Evolutionary conservation across 2,113 vertebrate genomes (phyloP).

Genomic region (Erythrocercus mccallii): DNA sequence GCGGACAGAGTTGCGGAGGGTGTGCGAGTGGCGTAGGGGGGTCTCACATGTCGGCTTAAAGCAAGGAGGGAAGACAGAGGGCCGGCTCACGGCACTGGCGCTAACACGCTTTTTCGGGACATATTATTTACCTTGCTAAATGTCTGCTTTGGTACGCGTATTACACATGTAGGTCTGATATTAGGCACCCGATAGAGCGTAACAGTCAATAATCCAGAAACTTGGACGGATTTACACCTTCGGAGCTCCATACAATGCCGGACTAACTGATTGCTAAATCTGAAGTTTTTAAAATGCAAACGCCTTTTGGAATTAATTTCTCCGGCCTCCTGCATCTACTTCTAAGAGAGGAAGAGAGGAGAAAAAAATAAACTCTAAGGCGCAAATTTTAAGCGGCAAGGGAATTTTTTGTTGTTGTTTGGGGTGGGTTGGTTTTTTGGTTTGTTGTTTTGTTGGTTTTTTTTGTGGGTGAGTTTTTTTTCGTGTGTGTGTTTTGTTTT

Average conservation of each 20-base stretch:
- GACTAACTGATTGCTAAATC: not conserved
- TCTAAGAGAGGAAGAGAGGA: not conserved
- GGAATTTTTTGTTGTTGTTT: not conserved
- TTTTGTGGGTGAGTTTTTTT: too few species aligned
- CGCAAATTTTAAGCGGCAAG: not conserved
- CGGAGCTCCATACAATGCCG: not conserved
- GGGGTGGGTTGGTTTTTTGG: not conserved
- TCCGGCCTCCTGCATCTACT: not conserved
- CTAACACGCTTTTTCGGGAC: not conserved
- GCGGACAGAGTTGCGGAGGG: not conserved
- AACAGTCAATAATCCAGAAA: slow-evolving; percentile 8
- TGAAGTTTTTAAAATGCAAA: not conserved
- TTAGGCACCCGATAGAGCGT: not conserved
- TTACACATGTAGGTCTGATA: not conserved
- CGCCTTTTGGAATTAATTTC: not conserved
- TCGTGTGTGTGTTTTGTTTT: not conserved
- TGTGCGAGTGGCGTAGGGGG: not conserved
- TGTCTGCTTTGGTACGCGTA: not conserved
- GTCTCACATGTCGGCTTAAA: not conserved
- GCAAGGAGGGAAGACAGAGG: not conserved
- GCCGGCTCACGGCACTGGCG: not conserved
- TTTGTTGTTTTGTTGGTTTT: too few species aligned
- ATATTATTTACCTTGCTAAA: not conserved
- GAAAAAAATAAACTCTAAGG: not conserved
- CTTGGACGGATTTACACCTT: slow-evolving; percentile 26